phyloP scores from a whole-genome alignment of 2,797 vertebrate genomes.

The Pipistrellus kuhlii region DNA sequence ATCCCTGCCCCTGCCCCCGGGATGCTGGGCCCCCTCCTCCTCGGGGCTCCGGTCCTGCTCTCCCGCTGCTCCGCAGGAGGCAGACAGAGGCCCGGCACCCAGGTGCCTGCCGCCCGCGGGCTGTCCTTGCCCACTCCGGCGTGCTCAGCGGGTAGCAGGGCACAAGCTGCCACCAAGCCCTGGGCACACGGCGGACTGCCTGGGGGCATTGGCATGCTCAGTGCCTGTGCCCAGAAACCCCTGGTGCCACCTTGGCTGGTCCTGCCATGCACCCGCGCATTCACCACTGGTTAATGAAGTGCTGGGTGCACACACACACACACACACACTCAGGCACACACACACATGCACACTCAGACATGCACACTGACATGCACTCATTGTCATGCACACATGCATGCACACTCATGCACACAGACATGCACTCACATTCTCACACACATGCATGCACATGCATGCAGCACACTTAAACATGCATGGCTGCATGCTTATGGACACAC shows the following conservation, averaged over 20 bases:
- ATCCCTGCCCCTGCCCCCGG: accelerated
- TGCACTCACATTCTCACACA: no score
- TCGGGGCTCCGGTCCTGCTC: neutral
- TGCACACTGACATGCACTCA: no score
- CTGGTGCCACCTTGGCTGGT: accelerated
- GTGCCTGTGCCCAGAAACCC: no score
- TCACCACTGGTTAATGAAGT: accelerated
- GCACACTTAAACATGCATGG: no score
- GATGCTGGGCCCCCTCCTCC: no score
- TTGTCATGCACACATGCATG: neutral
- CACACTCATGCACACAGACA: no score
- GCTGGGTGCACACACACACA: neutral
- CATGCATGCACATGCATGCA: no score
- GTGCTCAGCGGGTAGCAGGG: neutral
- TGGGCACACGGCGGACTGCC: accelerated
- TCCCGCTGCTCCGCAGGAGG: neutral
- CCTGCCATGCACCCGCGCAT: neutral
- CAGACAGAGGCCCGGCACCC: neutral
- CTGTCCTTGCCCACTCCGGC: accelerated
- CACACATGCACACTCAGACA: neutral
- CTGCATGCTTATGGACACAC: no score
- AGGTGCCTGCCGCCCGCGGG: accelerated
- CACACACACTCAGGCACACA: no score
- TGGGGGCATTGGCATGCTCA: accelerated
- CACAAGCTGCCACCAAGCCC: neutral